Evolutionary conservation across 2,797 vertebrate species (phyloP).

Genomic region (Sebastes oblongus): DNA sequence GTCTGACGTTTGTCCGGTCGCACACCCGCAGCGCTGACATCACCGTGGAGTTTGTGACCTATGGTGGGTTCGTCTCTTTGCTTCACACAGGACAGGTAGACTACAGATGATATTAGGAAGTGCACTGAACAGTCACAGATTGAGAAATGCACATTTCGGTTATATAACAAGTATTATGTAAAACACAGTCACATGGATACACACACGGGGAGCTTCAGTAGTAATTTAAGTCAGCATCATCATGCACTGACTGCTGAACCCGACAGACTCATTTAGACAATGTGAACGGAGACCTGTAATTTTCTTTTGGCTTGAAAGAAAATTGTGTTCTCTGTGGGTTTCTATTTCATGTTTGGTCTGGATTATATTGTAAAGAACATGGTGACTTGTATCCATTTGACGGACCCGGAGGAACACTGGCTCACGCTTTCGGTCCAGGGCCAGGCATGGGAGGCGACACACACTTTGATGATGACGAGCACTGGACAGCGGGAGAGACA

Average conservation of each 20-base stretch:
- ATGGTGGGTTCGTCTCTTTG: slow-evolving; percentile 64
- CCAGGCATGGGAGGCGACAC: slow-evolving; percentile 80
- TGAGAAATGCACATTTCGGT: neutral
- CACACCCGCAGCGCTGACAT: slow-evolving; percentile 71
- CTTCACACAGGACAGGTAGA: neutral
- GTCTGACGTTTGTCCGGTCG: slow-evolving; percentile 74
- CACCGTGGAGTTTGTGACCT: slow-evolving; percentile 78
- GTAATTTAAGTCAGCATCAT: slow-evolving; percentile 31
- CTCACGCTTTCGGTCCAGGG: slow-evolving; percentile 83
- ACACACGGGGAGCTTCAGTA: neutral
- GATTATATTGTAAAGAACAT: slow-evolving; percentile 71
- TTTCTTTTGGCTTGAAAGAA: slow-evolving; percentile 41
- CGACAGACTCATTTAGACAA: slow-evolving; percentile 18
- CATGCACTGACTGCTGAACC: neutral
- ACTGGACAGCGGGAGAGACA: slow-evolving; percentile 76
- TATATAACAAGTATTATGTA: neutral
- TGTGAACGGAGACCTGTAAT: slow-evolving; percentile 35
- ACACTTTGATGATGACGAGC: slow-evolving; percentile 84
- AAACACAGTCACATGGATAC: neutral
- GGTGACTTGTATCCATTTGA: slow-evolving; percentile 84
- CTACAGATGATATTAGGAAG: neutral
- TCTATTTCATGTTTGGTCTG: slow-evolving; percentile 45
- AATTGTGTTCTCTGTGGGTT: slow-evolving; percentile 52
- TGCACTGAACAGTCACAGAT: neutral
- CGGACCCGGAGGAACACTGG: slow-evolving; percentile 81